phyloP scores from a whole-genome alignment of 2,888 invertebrate genomes.

The Lithophane ornitopus region DNA sequence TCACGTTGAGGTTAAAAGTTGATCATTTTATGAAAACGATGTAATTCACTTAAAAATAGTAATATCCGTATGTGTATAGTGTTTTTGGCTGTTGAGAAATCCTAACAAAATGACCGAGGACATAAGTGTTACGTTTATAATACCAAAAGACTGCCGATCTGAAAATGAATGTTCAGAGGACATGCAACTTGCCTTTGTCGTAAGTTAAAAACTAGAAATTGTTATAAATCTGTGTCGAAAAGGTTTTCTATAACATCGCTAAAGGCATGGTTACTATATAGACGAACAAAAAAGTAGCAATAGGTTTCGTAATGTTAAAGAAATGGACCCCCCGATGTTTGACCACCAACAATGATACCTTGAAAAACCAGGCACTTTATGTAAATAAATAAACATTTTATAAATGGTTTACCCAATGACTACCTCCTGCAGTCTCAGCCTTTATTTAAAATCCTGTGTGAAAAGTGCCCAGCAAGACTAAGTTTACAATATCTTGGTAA shows the following conservation, averaged over 20 bases:
- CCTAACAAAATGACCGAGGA: conserved; percentile 79
- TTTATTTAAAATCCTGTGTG: not conserved
- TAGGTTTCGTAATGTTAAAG: not conserved
- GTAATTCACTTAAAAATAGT: conserved; percentile 5
- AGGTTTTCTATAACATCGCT: not conserved
- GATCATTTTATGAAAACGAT: conserved; percentile 28
- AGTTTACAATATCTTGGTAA: not conserved
- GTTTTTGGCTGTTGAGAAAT: not conserved
- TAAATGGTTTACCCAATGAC: not conserved
- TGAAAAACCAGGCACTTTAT: not conserved
- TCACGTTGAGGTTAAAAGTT: conserved; percentile 53
- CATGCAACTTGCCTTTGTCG: conserved; percentile 91
- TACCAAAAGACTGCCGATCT: conserved; percentile 85
- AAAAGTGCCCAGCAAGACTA: not conserved
- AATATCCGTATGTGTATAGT: not conserved
- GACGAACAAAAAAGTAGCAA: not conserved
- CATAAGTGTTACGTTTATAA: conserved; percentile 88
- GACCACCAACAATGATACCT: not conserved
- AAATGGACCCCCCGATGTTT: not conserved
- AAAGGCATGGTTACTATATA: not conserved
- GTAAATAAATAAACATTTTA: not conserved
- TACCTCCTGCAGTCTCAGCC: too few relatives aligned
- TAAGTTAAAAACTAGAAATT: conserved; percentile 73
- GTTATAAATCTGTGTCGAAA: not conserved
- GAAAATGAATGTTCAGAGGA: conserved; percentile 90